Base-by-base conservation (phyloP, 2,797 vertebrate genomes). In the Sebastes trivittatus region DNA sequence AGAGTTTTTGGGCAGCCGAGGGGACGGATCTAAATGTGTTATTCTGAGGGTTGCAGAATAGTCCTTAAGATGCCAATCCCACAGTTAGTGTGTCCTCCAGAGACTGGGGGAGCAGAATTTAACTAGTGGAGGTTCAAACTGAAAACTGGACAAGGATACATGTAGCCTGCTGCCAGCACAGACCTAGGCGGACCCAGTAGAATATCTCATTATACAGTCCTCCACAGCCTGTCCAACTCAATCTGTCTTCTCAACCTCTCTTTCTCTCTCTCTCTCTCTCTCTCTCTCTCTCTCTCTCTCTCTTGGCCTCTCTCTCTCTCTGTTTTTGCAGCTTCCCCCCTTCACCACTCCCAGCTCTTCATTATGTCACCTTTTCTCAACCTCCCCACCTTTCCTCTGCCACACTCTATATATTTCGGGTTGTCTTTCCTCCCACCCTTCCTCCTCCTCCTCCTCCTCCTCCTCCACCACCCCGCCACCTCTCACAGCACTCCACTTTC, bases 141-240 rank as follows among this genome's bases (percentile, higher is more conserved):
- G 76, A 86, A 72, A 84, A 80, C 84, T 85, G 89, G 86, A 88
- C 87, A 82, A 74, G 82, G 78, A 84, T 80, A 66, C 84, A 72
- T 87, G 83, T 59, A 87, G 72, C 72, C 74, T 42, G 79, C 89
- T 92, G 81, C 88, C 83, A 89, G 84, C 82, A 42, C 52, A 72
- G 81, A 84, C 78, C 77, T 14, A 55, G 82, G 67, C 81, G 2
- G 74, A 82, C 86, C 85, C 79, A 55, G 80, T 74, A 84, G 87
- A 94, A 82, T 84, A 85, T 91, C 91, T 93, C 87, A 90, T 94
- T 92, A 92, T 90, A 70, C 81, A 86, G 74, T 87, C 74, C 82
- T 88, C 83, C 83, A 67, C 81, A 69, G 81, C 83, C 85, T 91
- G 92, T 92, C 92, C 84, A 82, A 83, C 81, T 89, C 87, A 88